Base-by-base conservation (phyloP, 1,140 invertebrate species). In the Papilio helenus region DNA sequence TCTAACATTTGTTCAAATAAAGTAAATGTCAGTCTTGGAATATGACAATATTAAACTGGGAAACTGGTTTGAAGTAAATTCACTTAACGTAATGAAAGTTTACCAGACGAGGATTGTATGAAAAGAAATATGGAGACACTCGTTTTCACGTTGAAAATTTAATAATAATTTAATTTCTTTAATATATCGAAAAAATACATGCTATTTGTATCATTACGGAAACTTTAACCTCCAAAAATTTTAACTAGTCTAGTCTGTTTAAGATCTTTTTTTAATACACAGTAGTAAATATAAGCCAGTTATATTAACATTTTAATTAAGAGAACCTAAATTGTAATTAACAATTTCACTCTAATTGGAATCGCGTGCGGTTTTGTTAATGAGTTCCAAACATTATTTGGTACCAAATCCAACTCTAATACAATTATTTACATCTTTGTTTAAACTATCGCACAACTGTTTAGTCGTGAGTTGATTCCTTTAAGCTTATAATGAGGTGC, bases 61-160 rank as follows among this genome's bases (percentile, higher is more conserved):
- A 61, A 61, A 61, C 58, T 29, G 61, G 12, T 18, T 18, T 68
- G 12, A 68, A 16, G 61, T 16, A 68, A 68, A 68, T 68, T 68
- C 61, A 68, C 61, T 68, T 29, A 68, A 68, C 23, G 29, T 34
- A 34, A 68, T 68, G 61, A 55, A 55, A 55, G n/a, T 55, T 55
- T 55, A 55, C 0, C 51, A 55, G n/a, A 55, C 18, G 34, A 39
- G 34, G n/a, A 20, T 7, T 55, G 51, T 9, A 7, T 55, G n/a
- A 55, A 49, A 55, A 55, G 18, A 18, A 34, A 14, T 61, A 23
- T 26, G 20, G 29, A 26, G 29, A 61, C 9, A 61, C 8, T 61
- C 12, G 1, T 3, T 12, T 26, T 14, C 12, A 10, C 23, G n/a
- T 65, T 68, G 23, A 29, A 34, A 9, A 8, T 20, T 5, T 55